Conservation (phyloP, 2,113 vertebrate genomes). For the Cricetomys ansorgei region DNA sequence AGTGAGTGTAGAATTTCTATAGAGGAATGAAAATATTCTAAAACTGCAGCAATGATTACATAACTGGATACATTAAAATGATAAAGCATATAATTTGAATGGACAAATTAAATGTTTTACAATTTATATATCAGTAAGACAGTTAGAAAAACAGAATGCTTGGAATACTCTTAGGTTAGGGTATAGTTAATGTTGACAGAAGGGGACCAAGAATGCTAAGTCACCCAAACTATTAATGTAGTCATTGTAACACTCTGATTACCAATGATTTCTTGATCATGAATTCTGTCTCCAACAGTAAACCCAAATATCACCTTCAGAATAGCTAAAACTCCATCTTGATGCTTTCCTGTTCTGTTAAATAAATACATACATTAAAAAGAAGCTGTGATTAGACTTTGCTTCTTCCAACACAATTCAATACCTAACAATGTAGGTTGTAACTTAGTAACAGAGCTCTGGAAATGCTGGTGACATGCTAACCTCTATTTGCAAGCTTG, state of each 20-base stretch:
- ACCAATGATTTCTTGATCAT: not conserved
- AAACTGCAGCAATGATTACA: not conserved
- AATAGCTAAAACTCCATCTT: not conserved
- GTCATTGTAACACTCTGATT: not conserved
- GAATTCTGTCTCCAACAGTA: not conserved
- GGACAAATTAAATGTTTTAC: not conserved
- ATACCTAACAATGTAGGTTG: not conserved
- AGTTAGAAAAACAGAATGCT: not conserved
- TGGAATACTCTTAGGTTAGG: not conserved
- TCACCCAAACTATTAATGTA: not conserved
- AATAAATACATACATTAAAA: constrained; percentile 1
- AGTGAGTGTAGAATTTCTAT: not conserved
- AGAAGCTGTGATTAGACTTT: not conserved
- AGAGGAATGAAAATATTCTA: not conserved
- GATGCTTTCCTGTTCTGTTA: not conserved
- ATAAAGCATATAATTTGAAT: not conserved
- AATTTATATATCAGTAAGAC: not conserved
- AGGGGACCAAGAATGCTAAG: not conserved
- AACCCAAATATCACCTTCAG: not conserved
- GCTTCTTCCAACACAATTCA: constrained; percentile 19
- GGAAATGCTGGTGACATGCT: not conserved
- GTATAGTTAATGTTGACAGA: not conserved
- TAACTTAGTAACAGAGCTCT: not conserved
- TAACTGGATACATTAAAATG: not conserved
- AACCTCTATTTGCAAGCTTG: not conserved